phyloP scores from a whole-genome alignment of 2,113 vertebrate genomes.

The Cranoglanis bouderius region DNA sequence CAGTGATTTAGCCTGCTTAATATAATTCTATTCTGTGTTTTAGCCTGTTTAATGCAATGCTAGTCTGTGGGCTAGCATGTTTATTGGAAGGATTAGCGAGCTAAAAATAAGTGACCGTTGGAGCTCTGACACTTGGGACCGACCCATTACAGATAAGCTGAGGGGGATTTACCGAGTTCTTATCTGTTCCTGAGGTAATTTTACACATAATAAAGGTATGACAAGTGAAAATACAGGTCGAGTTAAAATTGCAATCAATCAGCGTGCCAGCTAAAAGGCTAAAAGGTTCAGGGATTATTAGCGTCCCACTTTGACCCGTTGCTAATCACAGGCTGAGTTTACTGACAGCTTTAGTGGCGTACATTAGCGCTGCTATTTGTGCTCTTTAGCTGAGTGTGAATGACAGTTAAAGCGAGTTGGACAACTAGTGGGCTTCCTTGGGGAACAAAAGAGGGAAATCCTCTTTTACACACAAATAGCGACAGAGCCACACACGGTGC shows the following conservation, averaged over 20 bases:
- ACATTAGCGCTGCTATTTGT: slow-evolving; percentile 37
- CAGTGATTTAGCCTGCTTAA: neutral
- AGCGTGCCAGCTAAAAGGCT: neutral
- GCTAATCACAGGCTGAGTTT: slow-evolving; percentile 14
- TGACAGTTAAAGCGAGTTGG: slow-evolving; percentile 68
- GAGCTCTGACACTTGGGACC: neutral
- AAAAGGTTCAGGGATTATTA: slow-evolving; percentile 21
- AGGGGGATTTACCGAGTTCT: slow-evolving; percentile 16
- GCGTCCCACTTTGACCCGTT: neutral
- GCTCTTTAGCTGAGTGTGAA: slow-evolving; percentile 68
- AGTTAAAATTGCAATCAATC: neutral
- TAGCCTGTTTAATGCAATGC: neutral
- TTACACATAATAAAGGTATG: neutral
- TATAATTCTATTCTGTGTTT: too few species aligned
- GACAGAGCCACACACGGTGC: slow-evolving; percentile 26
- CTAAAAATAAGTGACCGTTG: neutral
- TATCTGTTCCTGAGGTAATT: slow-evolving; percentile 9
- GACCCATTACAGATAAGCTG: neutral
- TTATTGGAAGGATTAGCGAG: neutral
- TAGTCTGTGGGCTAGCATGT: neutral
- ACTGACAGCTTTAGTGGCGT: slow-evolving; percentile 14
- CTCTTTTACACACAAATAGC: slow-evolving; percentile 68
- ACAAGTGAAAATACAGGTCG: neutral
- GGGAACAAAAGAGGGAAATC: slow-evolving; percentile 79
- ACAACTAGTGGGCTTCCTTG: slow-evolving; percentile 71